phyloP scores from a whole-genome alignment of 2,797 vertebrate species.

The Alosa sapidissima region DNA sequence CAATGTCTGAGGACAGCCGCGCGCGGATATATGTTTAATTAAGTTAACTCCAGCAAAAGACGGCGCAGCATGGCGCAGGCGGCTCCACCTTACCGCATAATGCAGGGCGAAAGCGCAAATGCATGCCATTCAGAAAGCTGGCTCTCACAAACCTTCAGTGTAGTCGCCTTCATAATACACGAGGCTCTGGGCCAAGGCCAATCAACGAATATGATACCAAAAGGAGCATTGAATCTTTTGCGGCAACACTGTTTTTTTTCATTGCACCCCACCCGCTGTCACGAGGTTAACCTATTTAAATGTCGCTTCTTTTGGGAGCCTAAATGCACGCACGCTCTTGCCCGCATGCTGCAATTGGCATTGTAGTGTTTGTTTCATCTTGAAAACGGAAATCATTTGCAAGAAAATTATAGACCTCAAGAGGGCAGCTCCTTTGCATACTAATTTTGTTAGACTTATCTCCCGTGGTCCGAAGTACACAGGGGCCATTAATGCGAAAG shows the following conservation, averaged over 20 bases:
- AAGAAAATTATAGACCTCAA: conserved; percentile 96
- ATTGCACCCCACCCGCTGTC: conserved; percentile 90
- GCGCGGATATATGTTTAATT: conserved; percentile 75
- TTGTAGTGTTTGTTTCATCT: conserved; percentile 92
- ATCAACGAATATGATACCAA: conserved; percentile 85
- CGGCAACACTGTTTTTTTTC: conserved; percentile 82
- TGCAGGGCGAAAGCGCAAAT: conserved; percentile 54
- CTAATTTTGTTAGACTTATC: conserved; percentile 99
- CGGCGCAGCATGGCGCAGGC: conserved; percentile 70
- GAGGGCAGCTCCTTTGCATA: conserved; percentile 96
- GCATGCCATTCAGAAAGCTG: conserved; percentile 58
- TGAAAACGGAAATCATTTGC: conserved; percentile 93
- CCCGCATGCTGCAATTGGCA: conserved; percentile 73
- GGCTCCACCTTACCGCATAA: conserved; percentile 62
- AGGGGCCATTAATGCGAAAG: conserved; percentile 89
- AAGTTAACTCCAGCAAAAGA: conserved; percentile 77
- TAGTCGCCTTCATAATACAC: conserved; percentile 65
- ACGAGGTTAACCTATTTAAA: conserved; percentile 88
- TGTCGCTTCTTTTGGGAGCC: conserved; percentile 80
- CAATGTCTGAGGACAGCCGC: conserved; percentile 61
- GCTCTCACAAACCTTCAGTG: conserved; percentile 55
- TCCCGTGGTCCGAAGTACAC: conserved; percentile 88
- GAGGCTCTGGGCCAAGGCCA: conserved; percentile 79
- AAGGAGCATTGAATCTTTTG: conserved; percentile 79
- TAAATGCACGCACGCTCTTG: conserved; percentile 64